Evolutionary conservation across 2,888 invertebrate species (phyloP).

Genomic region (Mystacides longicornis): DNA sequence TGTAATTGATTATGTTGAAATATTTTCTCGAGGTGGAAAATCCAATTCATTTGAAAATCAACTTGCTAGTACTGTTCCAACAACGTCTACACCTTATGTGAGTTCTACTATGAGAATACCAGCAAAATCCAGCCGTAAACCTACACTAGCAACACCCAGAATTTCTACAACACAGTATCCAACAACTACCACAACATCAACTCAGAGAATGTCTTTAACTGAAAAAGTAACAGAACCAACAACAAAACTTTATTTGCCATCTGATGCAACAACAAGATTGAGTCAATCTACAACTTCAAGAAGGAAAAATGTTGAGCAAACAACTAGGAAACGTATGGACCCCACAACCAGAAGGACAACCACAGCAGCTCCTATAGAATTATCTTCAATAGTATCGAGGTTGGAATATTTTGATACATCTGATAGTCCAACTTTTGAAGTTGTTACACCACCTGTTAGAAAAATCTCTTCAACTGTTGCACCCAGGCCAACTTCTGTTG

Average conservation of each 20-base stretch:
- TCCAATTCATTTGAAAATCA: neutral
- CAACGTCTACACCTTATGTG: neutral
- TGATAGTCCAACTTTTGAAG: neutral
- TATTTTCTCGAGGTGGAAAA: neutral
- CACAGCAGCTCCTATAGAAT: constrained; percentile 3
- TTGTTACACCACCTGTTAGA: neutral
- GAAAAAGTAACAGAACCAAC: neutral
- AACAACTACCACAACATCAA: neutral
- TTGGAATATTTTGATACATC: neutral
- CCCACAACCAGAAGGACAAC: neutral
- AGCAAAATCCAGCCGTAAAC: neutral
- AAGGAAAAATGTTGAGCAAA: neutral
- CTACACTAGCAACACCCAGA: neutral
- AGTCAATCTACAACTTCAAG: neutral
- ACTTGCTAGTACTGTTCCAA: neutral
- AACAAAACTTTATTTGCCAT: neutral
- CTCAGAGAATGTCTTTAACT: neutral
- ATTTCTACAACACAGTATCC: no score
- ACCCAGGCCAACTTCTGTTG: constrained; percentile 8
- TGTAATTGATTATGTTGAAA: neutral
- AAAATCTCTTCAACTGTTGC: neutral
- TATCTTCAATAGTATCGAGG: neutral
- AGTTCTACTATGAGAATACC: neutral
- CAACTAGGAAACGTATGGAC: neutral
- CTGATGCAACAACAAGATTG: no score